These are phyloP conservation scores for Cotesia chilonis DNA, from an alignment of 1,140 invertebrate species.

Conservation along the genomic window DNA sequence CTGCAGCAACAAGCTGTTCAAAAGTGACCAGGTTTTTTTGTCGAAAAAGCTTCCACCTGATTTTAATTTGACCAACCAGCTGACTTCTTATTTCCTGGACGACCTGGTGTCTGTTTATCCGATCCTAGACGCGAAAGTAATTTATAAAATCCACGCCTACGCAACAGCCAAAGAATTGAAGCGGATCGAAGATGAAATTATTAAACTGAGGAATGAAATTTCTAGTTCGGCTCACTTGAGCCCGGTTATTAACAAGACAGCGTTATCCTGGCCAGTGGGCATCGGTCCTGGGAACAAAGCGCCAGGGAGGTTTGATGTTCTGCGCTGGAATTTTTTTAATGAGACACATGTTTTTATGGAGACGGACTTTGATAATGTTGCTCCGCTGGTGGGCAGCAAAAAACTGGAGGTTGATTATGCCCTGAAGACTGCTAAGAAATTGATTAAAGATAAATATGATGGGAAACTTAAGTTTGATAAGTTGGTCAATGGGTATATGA, in stretches of 20 bases:
- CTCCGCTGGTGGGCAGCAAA: constrained; percentile 69
- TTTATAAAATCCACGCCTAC: constrained; percentile 78
- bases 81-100: constrained; percentile 68
- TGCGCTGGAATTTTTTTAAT: constrained; percentile 87
- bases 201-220: constrained; percentile 62
- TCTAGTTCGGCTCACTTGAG: constrained; percentile 53
- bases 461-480: constrained; percentile 67
- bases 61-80: constrained; percentile 66
- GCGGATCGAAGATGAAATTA: constrained; percentile 65
- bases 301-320: constrained; percentile 83
- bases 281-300: constrained; percentile 74
- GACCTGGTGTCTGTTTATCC: constrained; percentile 73
- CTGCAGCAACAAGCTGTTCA: constrained; percentile 65
- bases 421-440: constrained; percentile 68
- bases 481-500: constrained; percentile 82
- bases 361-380: constrained; percentile 73
- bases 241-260: constrained; percentile 55
- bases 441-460: constrained; percentile 69
- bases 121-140: constrained; percentile 69
- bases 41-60: constrained; percentile 66
- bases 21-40: constrained; percentile 63
- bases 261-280: constrained; percentile 80
- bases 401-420: constrained; percentile 75
- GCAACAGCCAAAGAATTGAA: constrained; percentile 69
- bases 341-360: constrained; percentile 80